These are phyloP conservation scores for Sphaerodactylus townsendi DNA, from an alignment of 2,113 vertebrate species.

Conservation along the genomic window DNA sequence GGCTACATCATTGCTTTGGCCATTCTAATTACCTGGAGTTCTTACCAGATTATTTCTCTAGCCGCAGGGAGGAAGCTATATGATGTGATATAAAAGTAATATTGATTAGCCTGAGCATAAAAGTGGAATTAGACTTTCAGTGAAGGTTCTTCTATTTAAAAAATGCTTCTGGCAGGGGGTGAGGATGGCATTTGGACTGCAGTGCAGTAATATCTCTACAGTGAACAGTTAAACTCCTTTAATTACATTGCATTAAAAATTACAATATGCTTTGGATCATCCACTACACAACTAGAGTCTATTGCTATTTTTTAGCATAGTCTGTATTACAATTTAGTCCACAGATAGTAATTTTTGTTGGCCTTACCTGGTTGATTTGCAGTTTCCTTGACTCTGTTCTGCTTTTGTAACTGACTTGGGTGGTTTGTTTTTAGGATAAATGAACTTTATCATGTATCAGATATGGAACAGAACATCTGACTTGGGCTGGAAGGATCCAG, in stretches of 20 bases:
- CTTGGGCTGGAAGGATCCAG: too few relatives aligned
- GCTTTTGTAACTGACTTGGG: background rate
- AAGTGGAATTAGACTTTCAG: conserved; percentile 35
- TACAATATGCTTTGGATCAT: conserved; percentile 33
- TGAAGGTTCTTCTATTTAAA: conserved; percentile 22
- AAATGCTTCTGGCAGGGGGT: conserved; percentile 20
- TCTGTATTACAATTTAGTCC: conserved; percentile 20
- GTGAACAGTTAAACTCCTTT: conserved; percentile 36
- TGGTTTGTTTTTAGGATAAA: background rate
- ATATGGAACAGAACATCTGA: too few relatives aligned
- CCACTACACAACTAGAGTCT: background rate
- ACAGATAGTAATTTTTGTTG: background rate
- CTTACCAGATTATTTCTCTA: background rate
- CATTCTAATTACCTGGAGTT: conserved; percentile 34
- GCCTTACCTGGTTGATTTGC: background rate
- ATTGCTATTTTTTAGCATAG: conserved; percentile 25
- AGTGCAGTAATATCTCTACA: background rate
- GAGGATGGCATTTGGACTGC: conserved; percentile 26
- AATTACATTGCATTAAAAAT: conserved; percentile 32
- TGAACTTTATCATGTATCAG: background rate
- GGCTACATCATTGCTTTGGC: conserved; percentile 2
- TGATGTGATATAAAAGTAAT: conserved; percentile 30
- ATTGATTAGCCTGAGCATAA: conserved; percentile 50
- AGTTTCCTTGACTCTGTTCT: background rate
- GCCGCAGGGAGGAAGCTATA: conserved; percentile 39